phyloP scores from a whole-genome alignment of 2,888 invertebrate genomes.

The Barypeithes pellucidus region DNA sequence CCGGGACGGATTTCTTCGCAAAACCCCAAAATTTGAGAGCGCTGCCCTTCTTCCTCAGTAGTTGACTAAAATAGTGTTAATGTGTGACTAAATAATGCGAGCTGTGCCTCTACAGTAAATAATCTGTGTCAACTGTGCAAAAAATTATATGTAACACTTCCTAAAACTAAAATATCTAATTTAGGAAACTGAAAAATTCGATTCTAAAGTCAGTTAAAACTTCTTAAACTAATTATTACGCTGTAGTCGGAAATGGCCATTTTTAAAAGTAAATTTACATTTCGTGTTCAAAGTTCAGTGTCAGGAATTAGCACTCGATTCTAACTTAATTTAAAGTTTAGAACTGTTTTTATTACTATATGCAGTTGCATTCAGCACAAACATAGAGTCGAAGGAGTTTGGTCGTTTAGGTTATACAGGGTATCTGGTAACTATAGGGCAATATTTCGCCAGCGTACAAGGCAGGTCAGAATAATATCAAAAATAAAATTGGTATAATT shows the following conservation, averaged over 20 bases:
- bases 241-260: slow-evolving; percentile 29
- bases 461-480: too few relatives aligned
- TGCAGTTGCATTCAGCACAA: not conserved
- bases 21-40: too few relatives aligned
- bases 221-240: slow-evolving; percentile 29
- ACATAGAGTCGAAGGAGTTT: not conserved
- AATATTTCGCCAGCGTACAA: too few relatives aligned
- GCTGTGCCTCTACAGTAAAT: slow-evolving; percentile 8
- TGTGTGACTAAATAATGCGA: not conserved
- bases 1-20: too few relatives aligned
- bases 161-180: slow-evolving; percentile 12
- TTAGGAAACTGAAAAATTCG: not conserved
- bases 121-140: slow-evolving; percentile 1
- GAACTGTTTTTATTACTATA: not conserved
- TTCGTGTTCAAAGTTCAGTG: slow-evolving; percentile 3
- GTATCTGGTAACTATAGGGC: too few relatives aligned
- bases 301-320: slow-evolving; percentile 1
- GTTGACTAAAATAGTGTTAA: not conserved
- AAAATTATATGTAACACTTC: not conserved
- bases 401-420: too few relatives aligned
- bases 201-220: slow-evolving; percentile 15
- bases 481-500: too few relatives aligned
- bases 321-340: not conserved
- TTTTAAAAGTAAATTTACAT: slow-evolving; percentile 35
- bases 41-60: too few relatives aligned